Conservation (phyloP, 2,113 vertebrate species). For the Nothoprocta perdicaria region DNA sequence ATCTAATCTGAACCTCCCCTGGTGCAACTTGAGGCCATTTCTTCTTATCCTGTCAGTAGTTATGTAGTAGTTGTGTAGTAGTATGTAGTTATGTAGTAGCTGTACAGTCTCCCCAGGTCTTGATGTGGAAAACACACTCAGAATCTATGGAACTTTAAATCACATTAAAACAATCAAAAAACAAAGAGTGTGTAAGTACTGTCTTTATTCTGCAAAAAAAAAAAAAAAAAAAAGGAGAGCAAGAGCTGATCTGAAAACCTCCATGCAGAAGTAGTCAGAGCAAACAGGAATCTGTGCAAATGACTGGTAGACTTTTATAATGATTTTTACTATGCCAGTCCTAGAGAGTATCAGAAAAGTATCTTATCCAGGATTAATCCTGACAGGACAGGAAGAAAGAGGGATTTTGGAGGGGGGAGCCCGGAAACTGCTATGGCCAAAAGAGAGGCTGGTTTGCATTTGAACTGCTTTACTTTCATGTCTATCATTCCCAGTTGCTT, state of each 20-base stretch:
- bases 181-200: neutral
- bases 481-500: neutral
- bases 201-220: slow-evolving; percentile 43
- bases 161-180: neutral
- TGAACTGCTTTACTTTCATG: slow-evolving; percentile 32
- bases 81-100: too few species aligned
- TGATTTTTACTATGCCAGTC: neutral
- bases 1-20: too few species aligned
- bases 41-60: too few species aligned
- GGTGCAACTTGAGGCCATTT: too few species aligned
- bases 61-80: too few species aligned
- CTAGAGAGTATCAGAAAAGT: slow-evolving; percentile 13
- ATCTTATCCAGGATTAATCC: slow-evolving; percentile 18
- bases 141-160: neutral
- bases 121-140: neutral
- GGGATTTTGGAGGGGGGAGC: accelerated
- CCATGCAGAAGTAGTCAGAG: neutral
- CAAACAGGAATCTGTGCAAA: neutral
- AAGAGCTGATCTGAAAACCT: neutral
- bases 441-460: neutral
- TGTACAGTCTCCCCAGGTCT: neutral
- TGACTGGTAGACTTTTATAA: accelerated
- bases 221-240: neutral
- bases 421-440: accelerated
- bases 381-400: neutral